Conservation (phyloP, 2,888 invertebrate genomes). For the Drosophila anomalipes region DNA sequence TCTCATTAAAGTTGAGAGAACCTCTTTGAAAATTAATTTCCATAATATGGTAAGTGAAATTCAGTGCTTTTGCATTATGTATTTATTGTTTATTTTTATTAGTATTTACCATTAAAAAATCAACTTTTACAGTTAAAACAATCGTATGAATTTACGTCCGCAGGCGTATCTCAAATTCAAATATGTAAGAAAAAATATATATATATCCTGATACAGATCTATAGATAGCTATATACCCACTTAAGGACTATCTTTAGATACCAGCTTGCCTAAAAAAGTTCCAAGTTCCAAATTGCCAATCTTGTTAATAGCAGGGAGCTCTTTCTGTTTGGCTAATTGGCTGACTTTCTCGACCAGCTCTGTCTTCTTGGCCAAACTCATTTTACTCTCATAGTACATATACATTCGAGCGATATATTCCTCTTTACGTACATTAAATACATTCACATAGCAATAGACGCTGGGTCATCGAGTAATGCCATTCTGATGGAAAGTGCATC, state of each 20-base stretch:
- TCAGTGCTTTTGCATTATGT: conserved; percentile 23
- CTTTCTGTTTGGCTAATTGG: too few relatives aligned
- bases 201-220: too few relatives aligned
- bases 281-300: too few relatives aligned
- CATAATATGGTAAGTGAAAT: conserved; percentile 68
- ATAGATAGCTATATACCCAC: too few relatives aligned
- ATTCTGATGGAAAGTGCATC: background rate
- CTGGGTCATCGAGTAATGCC: fast-evolving
- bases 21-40: conserved; percentile 77
- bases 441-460: background rate
- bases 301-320: too few relatives aligned
- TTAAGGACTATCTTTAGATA: too few relatives aligned
- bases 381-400: background rate
- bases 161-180: too few relatives aligned
- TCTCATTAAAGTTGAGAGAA: conserved; percentile 75
- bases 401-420: background rate
- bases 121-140: too few relatives aligned
- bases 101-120: background rate
- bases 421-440: background rate
- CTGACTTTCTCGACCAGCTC: too few relatives aligned
- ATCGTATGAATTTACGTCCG: too few relatives aligned
- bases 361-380: background rate
- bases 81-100: conserved; percentile 12
- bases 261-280: too few relatives aligned
- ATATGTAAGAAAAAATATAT: too few relatives aligned